phyloP scores from a whole-genome alignment of 2,797 vertebrate genomes.

The Lates japonicus region DNA sequence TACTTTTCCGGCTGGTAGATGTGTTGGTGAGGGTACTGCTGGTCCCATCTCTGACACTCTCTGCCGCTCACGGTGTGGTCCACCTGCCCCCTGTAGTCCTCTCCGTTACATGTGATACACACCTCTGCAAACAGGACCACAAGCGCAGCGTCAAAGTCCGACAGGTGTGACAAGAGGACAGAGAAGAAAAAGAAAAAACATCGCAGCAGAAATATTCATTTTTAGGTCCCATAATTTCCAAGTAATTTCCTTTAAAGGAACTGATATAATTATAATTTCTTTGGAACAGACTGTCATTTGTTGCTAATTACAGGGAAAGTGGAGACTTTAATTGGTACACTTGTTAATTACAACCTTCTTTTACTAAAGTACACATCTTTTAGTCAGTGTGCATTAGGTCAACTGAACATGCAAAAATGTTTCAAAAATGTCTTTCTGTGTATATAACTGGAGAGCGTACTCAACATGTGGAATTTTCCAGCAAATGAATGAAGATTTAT shows the following conservation, averaged over 20 bases:
- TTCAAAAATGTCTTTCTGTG: not conserved
- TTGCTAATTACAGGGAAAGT: constrained; percentile 3
- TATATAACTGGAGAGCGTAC: not conserved
- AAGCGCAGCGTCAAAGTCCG: not conserved
- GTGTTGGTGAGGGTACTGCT: constrained; percentile 94
- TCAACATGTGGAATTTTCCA: not conserved
- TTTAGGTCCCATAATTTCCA: not conserved
- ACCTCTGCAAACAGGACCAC: constrained; percentile 77
- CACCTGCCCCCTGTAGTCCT: constrained; percentile 93
- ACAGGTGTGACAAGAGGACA: not conserved
- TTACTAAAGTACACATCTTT: constrained; percentile 29
- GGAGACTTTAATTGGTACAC: not conserved
- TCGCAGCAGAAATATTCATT: not conserved
- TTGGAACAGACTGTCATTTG: constrained; percentile 12
- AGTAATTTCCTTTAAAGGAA: not conserved
- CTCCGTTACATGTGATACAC: constrained; percentile 94
- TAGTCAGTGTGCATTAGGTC: not conserved
- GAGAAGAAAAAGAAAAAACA: not conserved
- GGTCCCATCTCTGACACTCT: constrained; percentile 98
- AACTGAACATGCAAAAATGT: not conserved
- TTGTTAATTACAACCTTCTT: constrained; percentile 35
- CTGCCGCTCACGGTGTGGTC: constrained; percentile 90
- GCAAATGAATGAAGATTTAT: not conserved
- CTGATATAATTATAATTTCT: constrained; percentile 2
- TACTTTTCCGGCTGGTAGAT: constrained; percentile 96